phyloP scores from a whole-genome alignment of 2,888 invertebrate genomes.

The Aproaerema taeniolella region DNA sequence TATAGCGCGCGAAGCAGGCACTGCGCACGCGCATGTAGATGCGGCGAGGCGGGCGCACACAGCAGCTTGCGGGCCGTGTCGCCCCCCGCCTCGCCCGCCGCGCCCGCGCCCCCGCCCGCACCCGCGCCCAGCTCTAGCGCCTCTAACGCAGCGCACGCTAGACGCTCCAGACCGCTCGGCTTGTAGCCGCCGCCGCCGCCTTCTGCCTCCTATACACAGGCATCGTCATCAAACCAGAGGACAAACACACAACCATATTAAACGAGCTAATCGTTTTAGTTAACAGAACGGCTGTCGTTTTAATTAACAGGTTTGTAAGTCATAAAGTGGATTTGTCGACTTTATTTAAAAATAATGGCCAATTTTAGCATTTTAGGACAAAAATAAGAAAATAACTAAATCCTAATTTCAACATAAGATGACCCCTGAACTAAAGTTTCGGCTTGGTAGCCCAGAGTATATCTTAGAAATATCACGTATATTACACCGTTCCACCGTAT shows the following conservation, averaged over 20 bases:
- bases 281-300: too few species aligned
- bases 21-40: constrained; percentile 78
- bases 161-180: constrained; percentile 60
- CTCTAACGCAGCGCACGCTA: constrained; percentile 65
- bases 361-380: too few species aligned
- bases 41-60: constrained; percentile 45
- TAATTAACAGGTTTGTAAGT: too few species aligned
- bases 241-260: background rate
- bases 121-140: constrained; percentile 23
- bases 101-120: constrained; percentile 47
- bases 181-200: constrained; percentile 47
- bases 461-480: too few species aligned
- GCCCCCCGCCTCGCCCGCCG: constrained; percentile 42
- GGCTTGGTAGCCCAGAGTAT: too few species aligned
- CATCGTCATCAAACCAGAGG: too few species aligned
- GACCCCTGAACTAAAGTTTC: too few species aligned
- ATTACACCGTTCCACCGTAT: too few species aligned
- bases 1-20: constrained; percentile 88
- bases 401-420: too few species aligned
- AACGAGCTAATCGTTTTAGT: background rate
- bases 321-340: too few species aligned
- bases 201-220: constrained; percentile 60
- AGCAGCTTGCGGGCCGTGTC: constrained; percentile 53
- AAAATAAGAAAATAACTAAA: too few species aligned
- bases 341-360: too few species aligned